A percentile compares a stretch with the other conserved stretches of the same genome.
Evolutionary conservation across 1,140 invertebrate species (phyloP).

Genomic region (Cepaea nemoralis): DNA sequence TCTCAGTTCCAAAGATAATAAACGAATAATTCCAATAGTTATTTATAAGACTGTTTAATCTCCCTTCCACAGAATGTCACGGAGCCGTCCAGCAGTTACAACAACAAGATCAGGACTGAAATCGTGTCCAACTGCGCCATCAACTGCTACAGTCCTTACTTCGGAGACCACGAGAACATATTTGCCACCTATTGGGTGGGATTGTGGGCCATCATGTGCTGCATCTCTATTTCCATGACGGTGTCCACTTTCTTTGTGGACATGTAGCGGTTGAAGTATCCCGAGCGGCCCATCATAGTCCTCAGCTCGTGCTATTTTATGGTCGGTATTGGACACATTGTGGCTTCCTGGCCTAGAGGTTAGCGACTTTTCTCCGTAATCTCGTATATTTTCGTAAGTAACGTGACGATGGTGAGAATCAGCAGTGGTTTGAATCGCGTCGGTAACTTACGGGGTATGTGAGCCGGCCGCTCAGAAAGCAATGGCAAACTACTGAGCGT

Average conservation of each 20-base stretch:
- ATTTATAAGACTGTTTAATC: no score
- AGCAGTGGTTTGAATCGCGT: no score
- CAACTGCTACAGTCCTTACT: conserved; percentile 92
- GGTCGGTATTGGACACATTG: conserved; percentile 92
- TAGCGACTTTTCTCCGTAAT: no score
- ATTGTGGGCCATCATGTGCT: conserved; percentile 74
- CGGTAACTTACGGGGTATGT: no score
- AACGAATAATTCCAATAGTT: no score
- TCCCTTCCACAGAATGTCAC: conserved; percentile 73
- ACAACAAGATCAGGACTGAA: conserved; percentile 78
- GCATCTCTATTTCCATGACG: conserved; percentile 74
- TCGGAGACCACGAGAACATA: conserved; percentile 85
- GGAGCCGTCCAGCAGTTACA: conserved; percentile 74
- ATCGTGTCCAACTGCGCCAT: conserved; percentile 87
- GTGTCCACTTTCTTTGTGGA: conserved; percentile 95
- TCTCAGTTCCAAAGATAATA: no score
- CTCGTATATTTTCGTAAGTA: no score
- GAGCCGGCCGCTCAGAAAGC: no score
- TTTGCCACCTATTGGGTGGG: conserved; percentile 84
- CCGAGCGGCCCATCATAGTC: conserved; percentile 94
- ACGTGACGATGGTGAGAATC: no score
- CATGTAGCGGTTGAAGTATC: conserved; percentile 84
- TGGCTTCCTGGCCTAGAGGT: no score
- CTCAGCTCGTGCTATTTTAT: conserved; percentile 95
- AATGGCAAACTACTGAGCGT: no score